Evolutionary conservation across 2,797 vertebrate genomes (phyloP).

Genomic region (Pampus argenteus): DNA sequence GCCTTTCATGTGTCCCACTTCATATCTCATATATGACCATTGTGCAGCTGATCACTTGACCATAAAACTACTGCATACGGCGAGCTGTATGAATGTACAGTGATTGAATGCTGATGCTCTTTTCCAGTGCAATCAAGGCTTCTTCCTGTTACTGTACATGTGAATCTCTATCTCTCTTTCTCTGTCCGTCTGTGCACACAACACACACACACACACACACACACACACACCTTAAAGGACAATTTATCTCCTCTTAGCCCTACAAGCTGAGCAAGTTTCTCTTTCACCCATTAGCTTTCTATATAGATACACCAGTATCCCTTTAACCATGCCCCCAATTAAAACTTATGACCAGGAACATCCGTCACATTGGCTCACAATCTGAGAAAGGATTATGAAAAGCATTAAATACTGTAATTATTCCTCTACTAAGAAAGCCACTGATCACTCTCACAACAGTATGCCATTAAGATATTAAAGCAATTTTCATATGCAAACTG

Average conservation of each 20-base stretch:
- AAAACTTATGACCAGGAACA: conserved; percentile 60
- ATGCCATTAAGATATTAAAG: background rate
- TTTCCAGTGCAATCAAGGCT: conserved; percentile 5
- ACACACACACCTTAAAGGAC: background rate
- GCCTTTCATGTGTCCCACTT: background rate
- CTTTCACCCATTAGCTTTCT: conserved; percentile 16
- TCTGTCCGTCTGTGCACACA: background rate
- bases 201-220: background rate
- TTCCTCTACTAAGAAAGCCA: background rate
- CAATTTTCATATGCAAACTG: background rate
- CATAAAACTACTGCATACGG: conserved; percentile 11
- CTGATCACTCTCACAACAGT: background rate
- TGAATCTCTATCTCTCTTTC: background rate
- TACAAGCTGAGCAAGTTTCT: background rate
- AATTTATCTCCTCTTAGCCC: background rate
- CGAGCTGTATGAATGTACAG: conserved; percentile 24
- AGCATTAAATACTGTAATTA: conserved; percentile 6
- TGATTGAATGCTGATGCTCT: conserved; percentile 30
- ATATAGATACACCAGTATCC: conserved; percentile 36
- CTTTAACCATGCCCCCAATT: conserved; percentile 62
- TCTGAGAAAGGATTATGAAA: conserved; percentile 10
- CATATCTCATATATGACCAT: conserved; percentile 12
- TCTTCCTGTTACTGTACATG: background rate
- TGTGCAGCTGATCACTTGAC: conserved; percentile 14
- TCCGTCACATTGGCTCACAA: background rate